Base-by-base conservation (phyloP, 2,888 invertebrate species). In the Allolobophora icterica region DNA sequence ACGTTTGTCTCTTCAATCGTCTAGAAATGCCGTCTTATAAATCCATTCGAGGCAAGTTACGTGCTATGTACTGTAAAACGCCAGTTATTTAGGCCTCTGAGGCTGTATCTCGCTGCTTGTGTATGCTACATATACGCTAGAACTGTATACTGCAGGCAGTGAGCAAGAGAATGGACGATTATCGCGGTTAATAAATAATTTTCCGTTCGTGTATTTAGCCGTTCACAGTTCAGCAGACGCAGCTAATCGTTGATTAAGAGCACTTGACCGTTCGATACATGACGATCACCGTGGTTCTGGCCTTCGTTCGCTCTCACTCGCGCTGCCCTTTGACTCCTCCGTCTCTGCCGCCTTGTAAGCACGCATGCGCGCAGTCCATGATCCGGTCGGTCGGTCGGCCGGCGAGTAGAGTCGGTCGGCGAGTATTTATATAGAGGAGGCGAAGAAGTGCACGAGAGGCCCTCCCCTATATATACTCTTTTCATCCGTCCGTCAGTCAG, bases 291-390 rank as follows among this genome's bases (percentile, higher is more conserved):
- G 4, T 4, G 11, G 58, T 58, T 58, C 4, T 58, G 24, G 58
- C 58, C 52, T 52, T 71, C 71, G 71, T 17, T 71, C n/a, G 71
- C 71, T 71, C 71, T 19, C 52, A 21, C 52, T 52, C 52, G 52
- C 19, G 52, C 19, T 52, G 71, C 71, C 71, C 71, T 71, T 71
- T n/a, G 71, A 30, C n/a, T n/a, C 71, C 21, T 24, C 24, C 24
- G 52, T 24, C 52, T 21, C 24, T 24, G 52, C 24, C 42, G 71
- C 30, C 71, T 71, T n/a, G 30, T n/a, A 71, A 71, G 71, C 71
- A n/a, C 71, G 71, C 71, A 71, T 30, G 71, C 71, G n/a, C 71
- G 71, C 71, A n/a, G 71, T 71, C 71, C 71, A 71, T 71, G n/a
- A 52, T n/a, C 24, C 24, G 45, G 45, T 45, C 45, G 52, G 71